Conservation (phyloP, 92 coral and sea anemone genomes). For the Umimayanthus kanabou region DNA sequence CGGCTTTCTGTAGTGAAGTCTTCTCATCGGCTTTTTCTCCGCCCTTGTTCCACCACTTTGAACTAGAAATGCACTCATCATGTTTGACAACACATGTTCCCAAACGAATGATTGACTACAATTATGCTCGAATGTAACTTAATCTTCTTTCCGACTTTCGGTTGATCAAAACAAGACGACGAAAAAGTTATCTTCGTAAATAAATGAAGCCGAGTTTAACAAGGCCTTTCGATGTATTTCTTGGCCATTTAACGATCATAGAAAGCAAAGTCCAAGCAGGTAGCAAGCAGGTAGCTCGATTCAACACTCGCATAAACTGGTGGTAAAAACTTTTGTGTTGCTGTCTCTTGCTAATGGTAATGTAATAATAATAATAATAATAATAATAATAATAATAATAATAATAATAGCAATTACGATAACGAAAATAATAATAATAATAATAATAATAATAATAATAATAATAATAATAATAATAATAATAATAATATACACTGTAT, state of each 20-base stretch:
- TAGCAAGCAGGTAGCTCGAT: not conserved
- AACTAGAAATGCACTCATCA: not conserved
- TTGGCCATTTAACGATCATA: not conserved
- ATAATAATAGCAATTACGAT: no score
- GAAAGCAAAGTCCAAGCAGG: not conserved
- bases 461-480: no score
- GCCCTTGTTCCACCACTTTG: not conserved
- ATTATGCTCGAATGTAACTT: not conserved
- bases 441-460: no score
- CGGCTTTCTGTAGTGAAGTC: not conserved
- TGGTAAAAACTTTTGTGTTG: not conserved
- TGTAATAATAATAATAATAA: no score
- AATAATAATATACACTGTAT: no score
- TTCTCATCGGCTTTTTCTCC: not conserved
- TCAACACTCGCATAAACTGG: not conserved
- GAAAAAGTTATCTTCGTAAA: no score
- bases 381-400: no score
- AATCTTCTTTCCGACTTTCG: not conserved
- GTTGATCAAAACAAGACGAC: not conserved
- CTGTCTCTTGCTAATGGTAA: no score
- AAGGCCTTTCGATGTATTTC: not conserved
- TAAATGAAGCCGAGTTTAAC: not conserved
- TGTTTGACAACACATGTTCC: not conserved
- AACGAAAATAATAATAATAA: no score
- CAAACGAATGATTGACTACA: not conserved